Percentiles rank a stretch among this genome's conserved stretches.
These are phyloP conservation scores for Noturus placidus DNA, from an alignment of 2,113 vertebrate genomes.

Conservation along the genomic window DNA sequence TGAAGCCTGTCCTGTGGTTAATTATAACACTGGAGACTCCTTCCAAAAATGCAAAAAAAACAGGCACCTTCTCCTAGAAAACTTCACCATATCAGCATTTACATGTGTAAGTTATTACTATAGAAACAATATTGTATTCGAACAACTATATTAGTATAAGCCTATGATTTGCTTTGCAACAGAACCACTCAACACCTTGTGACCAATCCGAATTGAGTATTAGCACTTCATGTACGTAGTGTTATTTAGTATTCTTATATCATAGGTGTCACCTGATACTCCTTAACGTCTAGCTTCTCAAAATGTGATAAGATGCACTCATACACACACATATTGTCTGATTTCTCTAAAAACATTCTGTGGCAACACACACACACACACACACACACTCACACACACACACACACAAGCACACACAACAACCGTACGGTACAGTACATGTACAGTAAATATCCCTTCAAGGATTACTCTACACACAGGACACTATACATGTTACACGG, in stretches of 20 bases:
- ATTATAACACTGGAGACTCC: background rate
- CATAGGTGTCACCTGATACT: background rate
- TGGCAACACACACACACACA: background rate
- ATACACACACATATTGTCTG: background rate
- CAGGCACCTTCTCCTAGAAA: background rate
- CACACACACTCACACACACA: background rate
- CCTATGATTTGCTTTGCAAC: background rate
- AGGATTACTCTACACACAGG: background rate
- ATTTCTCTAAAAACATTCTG: background rate
- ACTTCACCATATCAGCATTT: background rate
- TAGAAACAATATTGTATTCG: background rate
- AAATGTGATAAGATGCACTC: background rate
- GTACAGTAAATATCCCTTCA: no score
- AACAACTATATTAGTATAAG: background rate
- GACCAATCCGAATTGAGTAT: background rate
- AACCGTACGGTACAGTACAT: background rate
- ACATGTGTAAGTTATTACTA: background rate
- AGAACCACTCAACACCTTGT: background rate
- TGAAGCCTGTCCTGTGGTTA: background rate
- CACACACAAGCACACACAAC: background rate
- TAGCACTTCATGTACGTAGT: background rate
- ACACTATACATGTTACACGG: background rate
- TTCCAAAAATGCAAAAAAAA: background rate
- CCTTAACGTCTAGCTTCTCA: background rate
- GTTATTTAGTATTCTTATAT: background rate